Base-by-base conservation (phyloP, 2,797 vertebrate genomes). In the Danio aesculapii region DNA sequence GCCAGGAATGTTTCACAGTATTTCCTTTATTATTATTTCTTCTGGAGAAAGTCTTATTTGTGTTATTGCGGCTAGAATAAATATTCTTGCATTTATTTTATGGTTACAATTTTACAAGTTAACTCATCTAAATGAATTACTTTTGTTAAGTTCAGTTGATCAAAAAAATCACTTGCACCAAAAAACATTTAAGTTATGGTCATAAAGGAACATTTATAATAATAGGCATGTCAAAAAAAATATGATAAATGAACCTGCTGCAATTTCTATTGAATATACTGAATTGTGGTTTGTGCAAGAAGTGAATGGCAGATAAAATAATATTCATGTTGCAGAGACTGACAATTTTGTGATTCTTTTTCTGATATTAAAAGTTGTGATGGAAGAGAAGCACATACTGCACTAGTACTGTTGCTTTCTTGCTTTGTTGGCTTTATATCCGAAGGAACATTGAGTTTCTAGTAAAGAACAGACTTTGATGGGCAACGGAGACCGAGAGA, bases 391-490 rank as follows among this genome's bases (percentile, higher is more conserved):
- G 47, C 47, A 21, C n/a, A 46, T 47, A 30, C 43, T 61, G 17
- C 21, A 62, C 13, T 74, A 6, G 6, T 12, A 8, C 12, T 49
- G 57, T 74, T 62, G 2, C 39, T 43, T 30, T 39, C 5, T 11
- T 47, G 19, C 12, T 77, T 30, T 66, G 41, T 11, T 70, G 44
- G 21, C 46, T 59, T 70, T 8, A 16, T 70, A 50, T 61, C 1
- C 0, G 11, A 50, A 62, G 46, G 8, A 44, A 61, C 4, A 41
- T 1, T 7, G 9, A 77, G 19, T 12, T 62, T 13, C 12, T 71
- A 6, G 53, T 52, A 50, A 78, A 78, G n/a, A 7, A 69, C 16
- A 14, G 21, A 19, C 43, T 47, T 39, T 30, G 12, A 78, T 78
- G 64, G 12, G 8, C 39, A 7, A 69, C 16, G 17, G 44, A 43